phyloP scores from a whole-genome alignment of 2,113 vertebrate genomes.

The Rhabdomys dilectus region DNA sequence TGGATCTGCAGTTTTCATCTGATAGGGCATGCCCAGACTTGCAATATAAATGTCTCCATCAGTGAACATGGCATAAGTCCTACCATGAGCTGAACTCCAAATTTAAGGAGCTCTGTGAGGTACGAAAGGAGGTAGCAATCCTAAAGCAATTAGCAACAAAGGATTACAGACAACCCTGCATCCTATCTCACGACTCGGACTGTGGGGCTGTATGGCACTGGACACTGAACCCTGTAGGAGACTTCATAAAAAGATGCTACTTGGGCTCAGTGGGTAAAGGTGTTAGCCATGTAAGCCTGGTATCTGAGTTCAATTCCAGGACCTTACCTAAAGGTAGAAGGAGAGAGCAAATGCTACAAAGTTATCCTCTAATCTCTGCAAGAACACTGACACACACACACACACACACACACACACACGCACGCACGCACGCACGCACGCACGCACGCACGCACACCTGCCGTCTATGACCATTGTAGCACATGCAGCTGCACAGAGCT shows the following conservation, averaged over 20 bases:
- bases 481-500: background rate
- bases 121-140: background rate
- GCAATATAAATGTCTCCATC: background rate
- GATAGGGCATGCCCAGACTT: too few relatives aligned
- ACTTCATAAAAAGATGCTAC: background rate
- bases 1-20: background rate
- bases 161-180: background rate
- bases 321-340: background rate
- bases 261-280: background rate
- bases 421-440: background rate
- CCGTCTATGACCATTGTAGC: background rate
- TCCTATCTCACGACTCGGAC: background rate
- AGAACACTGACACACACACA: background rate
- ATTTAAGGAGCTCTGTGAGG: background rate
- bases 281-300: background rate
- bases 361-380: background rate
- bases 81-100: background rate
- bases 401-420: background rate
- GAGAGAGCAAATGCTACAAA: background rate
- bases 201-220: background rate
- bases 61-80: background rate
- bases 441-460: background rate
- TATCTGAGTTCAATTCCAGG: background rate
- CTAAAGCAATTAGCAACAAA: background rate
- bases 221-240: background rate